Evolutionary conservation across 2,888 invertebrate species (phyloP).

Genomic region (Adela reaumurella): DNA sequence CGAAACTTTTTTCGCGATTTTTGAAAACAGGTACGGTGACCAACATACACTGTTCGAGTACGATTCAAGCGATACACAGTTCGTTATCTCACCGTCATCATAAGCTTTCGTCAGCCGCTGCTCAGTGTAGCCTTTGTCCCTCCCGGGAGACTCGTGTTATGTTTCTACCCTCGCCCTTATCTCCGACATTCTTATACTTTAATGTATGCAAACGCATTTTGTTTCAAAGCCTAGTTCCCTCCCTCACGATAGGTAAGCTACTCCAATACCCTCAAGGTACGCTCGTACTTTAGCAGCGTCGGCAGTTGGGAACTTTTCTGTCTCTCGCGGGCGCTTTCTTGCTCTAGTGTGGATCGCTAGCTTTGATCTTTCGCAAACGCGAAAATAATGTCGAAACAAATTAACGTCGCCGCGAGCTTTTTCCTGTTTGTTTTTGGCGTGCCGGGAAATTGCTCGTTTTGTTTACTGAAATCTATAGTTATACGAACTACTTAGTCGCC

Average conservation of each 20-base stretch:
- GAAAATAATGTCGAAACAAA: conserved; percentile 50
- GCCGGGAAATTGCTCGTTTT: neutral
- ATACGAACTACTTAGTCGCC: too few species aligned
- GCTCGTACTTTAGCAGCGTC: neutral
- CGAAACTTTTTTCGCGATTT: too few species aligned
- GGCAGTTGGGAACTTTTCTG: neutral
- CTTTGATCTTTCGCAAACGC: conserved; percentile 53
- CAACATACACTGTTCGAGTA: too few species aligned
- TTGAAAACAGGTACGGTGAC: too few species aligned
- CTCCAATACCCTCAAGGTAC: conserved; percentile 30
- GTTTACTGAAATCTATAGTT: neutral
- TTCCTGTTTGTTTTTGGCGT: too few species aligned
- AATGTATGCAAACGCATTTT: conserved; percentile 59
- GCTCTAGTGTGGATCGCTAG: conserved; percentile 25
- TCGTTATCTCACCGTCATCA: too few species aligned
- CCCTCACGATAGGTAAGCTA: conserved; percentile 44
- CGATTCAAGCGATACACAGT: too few species aligned
- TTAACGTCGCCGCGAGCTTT: conserved; percentile 18
- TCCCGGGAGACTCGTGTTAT: neutral
- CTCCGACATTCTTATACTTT: conserved; percentile 54
- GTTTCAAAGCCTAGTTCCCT: conserved; percentile 47
- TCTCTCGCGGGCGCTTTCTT: neutral
- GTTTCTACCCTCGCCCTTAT: conserved; percentile 29
- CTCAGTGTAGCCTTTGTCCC: neutral
- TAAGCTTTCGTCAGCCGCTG: too few species aligned